Conservation (phyloP, 2,888 invertebrate genomes). For the Tiphia femorata region DNA sequence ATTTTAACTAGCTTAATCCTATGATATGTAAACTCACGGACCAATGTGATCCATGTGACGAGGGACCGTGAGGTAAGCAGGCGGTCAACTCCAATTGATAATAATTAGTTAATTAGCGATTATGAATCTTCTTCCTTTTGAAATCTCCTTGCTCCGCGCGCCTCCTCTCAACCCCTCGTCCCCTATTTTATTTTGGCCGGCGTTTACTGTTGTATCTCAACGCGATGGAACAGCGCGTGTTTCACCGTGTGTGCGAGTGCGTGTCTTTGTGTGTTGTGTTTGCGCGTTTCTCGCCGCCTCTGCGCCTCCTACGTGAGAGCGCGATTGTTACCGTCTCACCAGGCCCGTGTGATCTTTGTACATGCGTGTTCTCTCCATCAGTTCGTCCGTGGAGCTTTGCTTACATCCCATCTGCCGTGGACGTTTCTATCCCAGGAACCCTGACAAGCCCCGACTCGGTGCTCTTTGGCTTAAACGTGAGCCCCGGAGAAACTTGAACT, state of each 20-base stretch:
- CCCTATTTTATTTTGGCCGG: conserved; percentile 58
- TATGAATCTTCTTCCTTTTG: not conserved
- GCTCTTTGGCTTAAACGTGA: too few species aligned
- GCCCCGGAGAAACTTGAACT: too few species aligned
- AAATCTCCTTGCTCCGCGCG: conserved; percentile 1
- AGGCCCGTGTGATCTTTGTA: too few species aligned
- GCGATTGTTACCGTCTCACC: too few species aligned
- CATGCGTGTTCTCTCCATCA: too few species aligned
- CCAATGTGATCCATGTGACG: conserved; percentile 72
- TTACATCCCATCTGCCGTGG: too few species aligned
- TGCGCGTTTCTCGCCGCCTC: not conserved
- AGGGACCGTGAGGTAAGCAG: conserved; percentile 49
- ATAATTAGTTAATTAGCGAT: not conserved
- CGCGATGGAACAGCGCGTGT: not conserved
- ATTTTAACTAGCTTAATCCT: conserved; percentile 48
- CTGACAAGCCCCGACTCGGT: too few species aligned
- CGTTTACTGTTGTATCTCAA: conserved; percentile 50
- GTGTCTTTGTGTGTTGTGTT: conserved; percentile 2
- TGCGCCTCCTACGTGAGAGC: too few species aligned
- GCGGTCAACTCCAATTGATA: too few species aligned
- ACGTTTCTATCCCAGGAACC: too few species aligned
- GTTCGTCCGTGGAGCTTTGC: too few species aligned
- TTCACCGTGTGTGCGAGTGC: conserved; percentile 9
- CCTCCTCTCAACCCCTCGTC: conserved; percentile 28
- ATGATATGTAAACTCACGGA: conserved; percentile 70